Percentiles rank a stretch among this genome's conserved stretches.
Evolutionary conservation across 2,797 vertebrate species (phyloP).

Genomic region (Enoplosus armatus): DNA sequence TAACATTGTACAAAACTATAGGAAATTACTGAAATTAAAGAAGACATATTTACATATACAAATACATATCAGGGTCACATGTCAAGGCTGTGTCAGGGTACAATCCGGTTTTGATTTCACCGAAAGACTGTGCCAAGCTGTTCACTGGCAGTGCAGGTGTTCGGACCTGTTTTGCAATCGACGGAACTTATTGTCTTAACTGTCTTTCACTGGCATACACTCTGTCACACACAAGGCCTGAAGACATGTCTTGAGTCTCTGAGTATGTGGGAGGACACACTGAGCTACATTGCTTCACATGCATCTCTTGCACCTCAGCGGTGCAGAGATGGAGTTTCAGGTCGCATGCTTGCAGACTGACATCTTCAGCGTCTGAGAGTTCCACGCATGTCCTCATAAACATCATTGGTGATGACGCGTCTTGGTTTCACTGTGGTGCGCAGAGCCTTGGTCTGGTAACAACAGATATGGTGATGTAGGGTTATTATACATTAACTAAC

Average conservation of each 20-base stretch:
- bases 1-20: not conserved
- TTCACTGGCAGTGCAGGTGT: not conserved
- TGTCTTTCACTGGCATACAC: not conserved
- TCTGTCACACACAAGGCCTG: not conserved
- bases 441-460: constrained; percentile 20
- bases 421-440: not conserved
- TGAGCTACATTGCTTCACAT: not conserved
- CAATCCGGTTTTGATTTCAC: not conserved
- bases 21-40: not conserved
- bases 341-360: not conserved
- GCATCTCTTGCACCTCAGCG: not conserved
- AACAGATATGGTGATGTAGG: constrained; percentile 4
- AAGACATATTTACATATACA: constrained; percentile 26
- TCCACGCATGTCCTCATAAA: constrained; percentile 80
- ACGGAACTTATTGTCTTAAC: not conserved
- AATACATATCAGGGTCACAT: not conserved
- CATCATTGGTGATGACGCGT: constrained; percentile 40
- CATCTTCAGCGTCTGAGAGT: constrained; percentile 55
- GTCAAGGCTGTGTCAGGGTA: not conserved
- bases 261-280: not conserved
- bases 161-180: not conserved
- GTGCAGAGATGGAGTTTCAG: constrained; percentile 14
- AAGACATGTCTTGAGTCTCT: not conserved
- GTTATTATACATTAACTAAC: not conserved
- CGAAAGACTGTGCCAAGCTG: not conserved